These are phyloP conservation scores for Myodes glareolus DNA, from an alignment of 2,113 vertebrate species.

Conservation along the genomic window DNA sequence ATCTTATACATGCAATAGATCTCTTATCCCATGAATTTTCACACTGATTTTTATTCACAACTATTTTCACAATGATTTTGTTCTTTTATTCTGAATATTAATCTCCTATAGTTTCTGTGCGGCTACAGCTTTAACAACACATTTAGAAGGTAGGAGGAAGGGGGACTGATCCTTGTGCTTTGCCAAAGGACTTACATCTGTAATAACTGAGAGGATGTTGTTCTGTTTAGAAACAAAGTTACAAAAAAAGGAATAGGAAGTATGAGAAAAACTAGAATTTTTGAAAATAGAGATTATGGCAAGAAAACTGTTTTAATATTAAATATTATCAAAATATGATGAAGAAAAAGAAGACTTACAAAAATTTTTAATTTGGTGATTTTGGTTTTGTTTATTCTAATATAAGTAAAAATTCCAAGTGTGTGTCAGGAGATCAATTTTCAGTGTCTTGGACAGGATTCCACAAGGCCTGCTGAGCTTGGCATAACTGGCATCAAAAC, in stretches of 20 bases:
- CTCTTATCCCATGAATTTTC: neutral
- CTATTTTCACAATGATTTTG: neutral
- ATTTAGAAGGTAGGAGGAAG: neutral
- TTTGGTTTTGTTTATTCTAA: conserved; percentile 22
- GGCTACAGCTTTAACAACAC: neutral
- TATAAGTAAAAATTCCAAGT: neutral
- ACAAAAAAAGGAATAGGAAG: neutral
- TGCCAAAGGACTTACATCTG: neutral
- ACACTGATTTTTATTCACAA: neutral
- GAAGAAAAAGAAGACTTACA: neutral
- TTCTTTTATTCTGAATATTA: neutral
- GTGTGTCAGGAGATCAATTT: neutral
- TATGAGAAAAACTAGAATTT: neutral
- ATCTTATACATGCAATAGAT: neutral
- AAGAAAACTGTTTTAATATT: neutral
- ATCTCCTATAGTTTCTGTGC: neutral
- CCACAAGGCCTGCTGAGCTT: neutral
- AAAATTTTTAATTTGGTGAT: neutral
- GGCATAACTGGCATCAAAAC: neutral
- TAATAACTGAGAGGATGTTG: neutral
- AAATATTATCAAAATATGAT: neutral
- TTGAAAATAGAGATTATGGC: conserved; percentile 11
- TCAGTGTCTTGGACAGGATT: neutral
- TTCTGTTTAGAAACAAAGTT: neutral
- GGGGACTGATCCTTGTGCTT: neutral